Conservation (phyloP, 2,888 invertebrate species). For the Bimastos eiseni region DNA sequence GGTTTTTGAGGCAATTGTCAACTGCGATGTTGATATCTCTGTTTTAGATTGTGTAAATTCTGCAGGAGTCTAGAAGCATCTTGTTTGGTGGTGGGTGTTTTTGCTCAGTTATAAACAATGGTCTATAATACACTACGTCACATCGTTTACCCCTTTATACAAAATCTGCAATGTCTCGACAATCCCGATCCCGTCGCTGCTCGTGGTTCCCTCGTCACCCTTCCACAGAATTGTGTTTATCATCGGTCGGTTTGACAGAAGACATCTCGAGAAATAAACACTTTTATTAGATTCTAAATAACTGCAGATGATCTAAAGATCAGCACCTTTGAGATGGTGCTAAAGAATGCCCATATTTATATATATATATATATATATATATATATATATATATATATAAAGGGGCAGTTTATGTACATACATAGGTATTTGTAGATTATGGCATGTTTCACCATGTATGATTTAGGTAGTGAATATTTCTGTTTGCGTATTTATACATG, state of each 20-base stretch:
- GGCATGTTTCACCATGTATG: background rate
- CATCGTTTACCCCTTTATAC: background rate
- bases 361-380: constrained; percentile 20
- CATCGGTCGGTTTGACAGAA: background rate
- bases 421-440: background rate
- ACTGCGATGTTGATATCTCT: too few relatives aligned
- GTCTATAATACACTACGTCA: too few relatives aligned
- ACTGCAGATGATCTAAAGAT: background rate
- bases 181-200: too few relatives aligned
- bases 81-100: background rate
- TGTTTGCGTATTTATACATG: background rate
- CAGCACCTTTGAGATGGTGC: background rate
- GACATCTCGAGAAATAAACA: too few relatives aligned
- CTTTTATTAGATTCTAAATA: background rate
- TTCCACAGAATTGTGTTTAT: background rate
- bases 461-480: background rate
- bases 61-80: background rate
- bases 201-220: too few relatives aligned
- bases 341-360: background rate
- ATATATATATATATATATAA: background rate
- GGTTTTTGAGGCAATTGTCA: too few relatives aligned
- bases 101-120: background rate
- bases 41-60: background rate
- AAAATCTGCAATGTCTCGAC: background rate
- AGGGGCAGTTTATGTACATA: too few relatives aligned